Evolutionary conservation across 2,888 invertebrate genomes (phyloP).

Genomic region (Aplocera efformata): DNA sequence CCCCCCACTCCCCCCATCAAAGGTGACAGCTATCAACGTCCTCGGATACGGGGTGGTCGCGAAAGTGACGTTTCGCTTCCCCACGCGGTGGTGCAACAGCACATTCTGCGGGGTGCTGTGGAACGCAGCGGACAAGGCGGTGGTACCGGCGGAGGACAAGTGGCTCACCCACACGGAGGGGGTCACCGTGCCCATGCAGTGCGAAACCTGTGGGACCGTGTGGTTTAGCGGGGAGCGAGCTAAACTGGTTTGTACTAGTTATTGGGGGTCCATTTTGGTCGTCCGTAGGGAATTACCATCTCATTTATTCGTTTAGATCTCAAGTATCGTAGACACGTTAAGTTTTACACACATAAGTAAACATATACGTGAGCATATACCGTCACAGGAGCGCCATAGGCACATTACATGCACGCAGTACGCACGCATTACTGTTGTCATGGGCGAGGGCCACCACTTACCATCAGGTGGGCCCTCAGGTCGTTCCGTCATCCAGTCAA

Average conservation of each 20-base stretch:
- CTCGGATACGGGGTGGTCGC: conserved; percentile 84
- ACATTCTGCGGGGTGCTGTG: conserved; percentile 28
- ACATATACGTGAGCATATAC: no score
- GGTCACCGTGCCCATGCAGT: conserved; percentile 35
- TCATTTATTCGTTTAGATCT: no score
- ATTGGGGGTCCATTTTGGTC: no score
- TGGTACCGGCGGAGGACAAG: conserved; percentile 29
- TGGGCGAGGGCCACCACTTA: no score
- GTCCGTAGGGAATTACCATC: no score
- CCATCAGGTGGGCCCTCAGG: no score
- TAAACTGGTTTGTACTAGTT: conserved; percentile 32
- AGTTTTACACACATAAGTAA: no score
- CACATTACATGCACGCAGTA: no score
- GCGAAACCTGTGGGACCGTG: conserved; percentile 35
- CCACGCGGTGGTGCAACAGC: conserved; percentile 78
- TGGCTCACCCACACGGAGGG: conserved; percentile 42
- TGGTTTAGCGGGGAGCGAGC: conserved; percentile 49
- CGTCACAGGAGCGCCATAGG: no score
- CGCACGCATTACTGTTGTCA: no score
- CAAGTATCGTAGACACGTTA: no score
- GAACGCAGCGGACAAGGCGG: conserved; percentile 35
- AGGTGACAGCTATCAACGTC: conserved; percentile 77
- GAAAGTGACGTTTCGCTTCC: conserved; percentile 85
- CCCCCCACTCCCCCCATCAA: conserved; percentile 77
- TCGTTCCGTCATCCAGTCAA: no score